Evolutionary conservation across 1,140 invertebrate genomes (phyloP).

Genomic region (Mya arenaria): DNA sequence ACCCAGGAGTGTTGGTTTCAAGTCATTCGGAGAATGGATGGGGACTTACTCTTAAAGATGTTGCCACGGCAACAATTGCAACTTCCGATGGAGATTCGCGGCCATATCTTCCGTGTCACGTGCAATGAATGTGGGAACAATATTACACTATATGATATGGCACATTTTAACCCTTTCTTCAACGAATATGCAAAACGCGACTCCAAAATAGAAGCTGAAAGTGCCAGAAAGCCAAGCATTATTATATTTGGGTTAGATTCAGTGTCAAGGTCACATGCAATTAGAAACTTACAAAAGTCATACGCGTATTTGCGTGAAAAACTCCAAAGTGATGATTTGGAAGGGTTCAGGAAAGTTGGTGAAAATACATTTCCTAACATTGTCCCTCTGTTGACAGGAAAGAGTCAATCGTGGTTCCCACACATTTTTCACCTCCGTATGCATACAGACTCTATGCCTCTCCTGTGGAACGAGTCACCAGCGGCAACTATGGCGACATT

Average conservation of each 20-base stretch:
- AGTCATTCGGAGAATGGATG: too few species aligned
- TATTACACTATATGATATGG: constrained; percentile 56
- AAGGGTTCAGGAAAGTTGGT: constrained; percentile 77
- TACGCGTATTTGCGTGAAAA: constrained; percentile 82
- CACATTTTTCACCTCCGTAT: constrained; percentile 67
- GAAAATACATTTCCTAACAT: constrained; percentile 50
- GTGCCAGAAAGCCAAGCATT: constrained; percentile 15
- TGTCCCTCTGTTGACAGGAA: constrained; percentile 44
- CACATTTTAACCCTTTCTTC: constrained; percentile 52
- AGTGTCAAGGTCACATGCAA: constrained; percentile 91
- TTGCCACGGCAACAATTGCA: too few species aligned
- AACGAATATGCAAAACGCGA: background rate
- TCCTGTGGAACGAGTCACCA: constrained; percentile 79
- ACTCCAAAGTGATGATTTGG: constrained; percentile 69
- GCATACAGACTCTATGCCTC: constrained; percentile 45
- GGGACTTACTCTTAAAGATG: too few species aligned
- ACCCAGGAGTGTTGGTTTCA: too few species aligned
- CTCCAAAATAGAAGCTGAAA: background rate
- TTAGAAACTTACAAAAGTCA: constrained; percentile 90
- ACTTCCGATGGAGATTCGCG: too few species aligned
- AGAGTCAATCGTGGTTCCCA: constrained; percentile 65
- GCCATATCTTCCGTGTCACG: too few species aligned
- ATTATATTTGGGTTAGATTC: constrained; percentile 82
- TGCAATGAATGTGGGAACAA: too few species aligned
- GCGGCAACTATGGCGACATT: constrained; percentile 88